Conservation (phyloP, 2,888 invertebrate species). For the Chymomyza procnemis region DNA sequence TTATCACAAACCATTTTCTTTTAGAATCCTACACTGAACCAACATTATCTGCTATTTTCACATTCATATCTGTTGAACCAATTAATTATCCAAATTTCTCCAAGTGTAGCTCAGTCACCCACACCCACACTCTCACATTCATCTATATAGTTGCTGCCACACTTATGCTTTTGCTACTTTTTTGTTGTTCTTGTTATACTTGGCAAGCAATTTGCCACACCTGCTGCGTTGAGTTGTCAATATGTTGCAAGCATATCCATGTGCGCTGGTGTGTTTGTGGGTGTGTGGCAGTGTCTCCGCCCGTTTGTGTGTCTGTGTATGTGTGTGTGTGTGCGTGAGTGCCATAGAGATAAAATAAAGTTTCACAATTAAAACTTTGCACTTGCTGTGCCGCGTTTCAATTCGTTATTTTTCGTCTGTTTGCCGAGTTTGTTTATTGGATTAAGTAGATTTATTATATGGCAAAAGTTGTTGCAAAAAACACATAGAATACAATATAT, state of each 20-base stretch:
- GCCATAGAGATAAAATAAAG: conserved; percentile 34
- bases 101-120: no score
- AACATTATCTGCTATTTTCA: no score
- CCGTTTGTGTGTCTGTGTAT: conserved; percentile 13
- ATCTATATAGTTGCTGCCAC: conserved; percentile 12
- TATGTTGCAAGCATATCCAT: neutral
- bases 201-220: conserved; percentile 62
- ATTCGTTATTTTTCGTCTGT: conserved; percentile 24
- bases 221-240: conserved; percentile 41
- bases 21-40: no score
- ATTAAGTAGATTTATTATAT: conserved; percentile 61
- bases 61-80: no score
- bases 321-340: conserved; percentile 20
- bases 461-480: conserved; percentile 43
- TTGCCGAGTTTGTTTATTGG: conserved; percentile 49
- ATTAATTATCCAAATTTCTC: no score
- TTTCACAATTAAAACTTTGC: conserved; percentile 70
- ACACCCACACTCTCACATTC: neutral
- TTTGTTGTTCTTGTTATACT: conserved; percentile 3
- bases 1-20: no score
- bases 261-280: conserved; percentile 31
- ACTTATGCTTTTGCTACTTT: neutral
- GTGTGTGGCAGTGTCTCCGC: conserved; percentile 14
- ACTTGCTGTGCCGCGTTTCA: conserved; percentile 54
- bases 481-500: conserved; percentile 17